A percentile compares a stretch with the other conserved stretches of the same genome.
Conservation (phyloP, 2,888 invertebrate species). For the Hipparchia semele region DNA sequence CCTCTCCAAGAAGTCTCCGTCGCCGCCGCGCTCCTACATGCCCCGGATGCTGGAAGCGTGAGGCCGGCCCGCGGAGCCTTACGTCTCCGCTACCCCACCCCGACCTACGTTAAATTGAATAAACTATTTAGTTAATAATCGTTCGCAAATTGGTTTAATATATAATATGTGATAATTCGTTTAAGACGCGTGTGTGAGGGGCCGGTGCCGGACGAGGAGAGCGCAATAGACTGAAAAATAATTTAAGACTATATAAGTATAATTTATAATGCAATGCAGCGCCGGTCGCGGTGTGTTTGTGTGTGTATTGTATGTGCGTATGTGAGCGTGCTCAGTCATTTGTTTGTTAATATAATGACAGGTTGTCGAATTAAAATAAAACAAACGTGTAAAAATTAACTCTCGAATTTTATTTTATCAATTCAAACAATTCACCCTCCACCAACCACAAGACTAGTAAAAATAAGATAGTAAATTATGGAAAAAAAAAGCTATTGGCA, state of each 20-base stretch:
- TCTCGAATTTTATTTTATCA: conserved; percentile 38
- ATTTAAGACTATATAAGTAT: conserved; percentile 84
- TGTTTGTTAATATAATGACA: conserved; percentile 88
- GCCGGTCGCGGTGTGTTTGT: conserved; percentile 85
- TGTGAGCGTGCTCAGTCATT: conserved; percentile 85
- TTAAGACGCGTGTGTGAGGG: conserved; percentile 81
- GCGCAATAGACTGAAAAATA: conserved; percentile 84
- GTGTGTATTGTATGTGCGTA: conserved; percentile 84
- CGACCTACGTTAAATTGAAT: conserved; percentile 81
- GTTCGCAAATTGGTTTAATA: conserved; percentile 85
- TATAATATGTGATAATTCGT: conserved; percentile 87
- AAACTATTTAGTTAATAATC: conserved; percentile 76
- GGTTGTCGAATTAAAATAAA: conserved; percentile 89
- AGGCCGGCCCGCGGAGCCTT: conserved; percentile 79
- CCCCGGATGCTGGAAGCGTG: conserved; percentile 86
- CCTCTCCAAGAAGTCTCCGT: conserved; percentile 92
- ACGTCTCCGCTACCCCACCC: conserved; percentile 80
- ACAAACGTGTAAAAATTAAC: conserved; percentile 79
- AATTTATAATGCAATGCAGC: conserved; percentile 86
- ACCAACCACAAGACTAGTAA: neutral
- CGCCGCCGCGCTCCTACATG: conserved; percentile 83
- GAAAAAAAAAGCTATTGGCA: neutral
- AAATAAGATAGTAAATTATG: neutral
- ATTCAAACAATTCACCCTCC: neutral
- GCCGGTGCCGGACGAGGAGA: conserved; percentile 83